Base-by-base conservation (phyloP, 1,140 invertebrate species). In the Parasteatoda tepidariorum region DNA sequence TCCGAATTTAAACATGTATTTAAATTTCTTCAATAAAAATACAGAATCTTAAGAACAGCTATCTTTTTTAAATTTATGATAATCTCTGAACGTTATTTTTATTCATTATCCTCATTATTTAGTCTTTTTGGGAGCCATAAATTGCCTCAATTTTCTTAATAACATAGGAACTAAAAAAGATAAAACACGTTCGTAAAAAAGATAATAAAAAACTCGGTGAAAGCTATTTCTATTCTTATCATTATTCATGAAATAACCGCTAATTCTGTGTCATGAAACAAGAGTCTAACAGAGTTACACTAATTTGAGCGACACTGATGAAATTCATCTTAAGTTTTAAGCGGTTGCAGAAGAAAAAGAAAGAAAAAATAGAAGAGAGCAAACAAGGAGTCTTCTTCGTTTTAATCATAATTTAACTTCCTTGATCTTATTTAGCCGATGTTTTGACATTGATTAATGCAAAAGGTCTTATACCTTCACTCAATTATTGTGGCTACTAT, bases 361-460 rank as follows among this genome's bases (percentile, higher is more conserved):
- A 68, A 68, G n/a, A 5, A 31, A 66, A 71, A 78, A 78, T n/a
- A 3, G 13, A 78, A 48, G 34, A 34, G 24, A 79, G 18, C 38
- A 62, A 82, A 82, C n/a, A 71, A 54, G 59, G 78, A 82, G 55
- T 70, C 66, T 54, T 70, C 66, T 54, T 41, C 66, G 67, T 82
- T 82, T 79, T 82, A 82, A 82, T 82, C 67, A 70, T 82, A 82
- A 82, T 82, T 82, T 82, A 70, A 82, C 78, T 82, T 82, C 31
- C 67, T 82, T 70, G 78, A 71, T 82, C 78, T 82, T 64, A 71
- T 82, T 82, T 82, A 68, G 78, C 24, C 34, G 78, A 70, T 70
- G 67, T 67, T 62, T 71, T 82, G 78, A 82, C 78, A 82, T 82
- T 82, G 78, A 82, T 82, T 82, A 82, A 82, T 82, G 78, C 55